These are phyloP conservation scores for Polyergus mexicanus DNA, from an alignment of 1,140 invertebrate genomes.

Conservation along the genomic window DNA sequence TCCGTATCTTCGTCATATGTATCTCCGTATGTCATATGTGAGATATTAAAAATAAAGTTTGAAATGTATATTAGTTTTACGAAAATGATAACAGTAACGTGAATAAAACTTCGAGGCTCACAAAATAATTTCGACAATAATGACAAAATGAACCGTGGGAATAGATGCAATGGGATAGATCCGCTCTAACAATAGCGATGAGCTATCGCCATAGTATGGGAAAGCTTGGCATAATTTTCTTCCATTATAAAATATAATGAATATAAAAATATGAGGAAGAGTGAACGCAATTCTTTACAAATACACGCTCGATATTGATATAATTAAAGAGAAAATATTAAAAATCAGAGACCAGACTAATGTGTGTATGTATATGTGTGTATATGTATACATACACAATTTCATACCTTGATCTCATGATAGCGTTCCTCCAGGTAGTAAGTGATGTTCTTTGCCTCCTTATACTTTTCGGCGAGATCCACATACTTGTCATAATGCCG, in stretches of 20 bases:
- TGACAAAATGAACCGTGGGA: conserved; percentile 50
- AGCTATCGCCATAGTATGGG: conserved; percentile 44
- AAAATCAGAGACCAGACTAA: background rate
- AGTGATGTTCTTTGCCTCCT: conserved; percentile 88
- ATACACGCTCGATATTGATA: background rate
- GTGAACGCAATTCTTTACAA: background rate
- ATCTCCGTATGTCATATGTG: too few species aligned
- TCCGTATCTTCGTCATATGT: background rate
- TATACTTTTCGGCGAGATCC: conserved; percentile 88
- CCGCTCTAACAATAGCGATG: conserved; percentile 7
- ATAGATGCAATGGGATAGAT: background rate
- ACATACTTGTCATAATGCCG: conserved; percentile 90
- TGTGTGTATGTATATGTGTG: too few species aligned
- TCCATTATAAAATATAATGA: conserved; percentile 31
- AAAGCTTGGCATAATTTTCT: conserved; percentile 38
- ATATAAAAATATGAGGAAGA: background rate
- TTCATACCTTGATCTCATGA: conserved; percentile 89
- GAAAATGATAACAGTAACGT: background rate
- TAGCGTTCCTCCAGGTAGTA: conserved; percentile 90
- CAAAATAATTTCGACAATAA: conserved; percentile 41
- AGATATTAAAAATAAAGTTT: background rate
- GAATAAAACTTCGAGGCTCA: background rate
- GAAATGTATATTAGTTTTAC: background rate
- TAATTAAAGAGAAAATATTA: background rate
- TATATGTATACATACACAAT: background rate